A percentile compares a stretch with the other conserved stretches of the same genome.
phyloP scores from a whole-genome alignment of 2,888 invertebrate genomes.

The Amiota minor region DNA sequence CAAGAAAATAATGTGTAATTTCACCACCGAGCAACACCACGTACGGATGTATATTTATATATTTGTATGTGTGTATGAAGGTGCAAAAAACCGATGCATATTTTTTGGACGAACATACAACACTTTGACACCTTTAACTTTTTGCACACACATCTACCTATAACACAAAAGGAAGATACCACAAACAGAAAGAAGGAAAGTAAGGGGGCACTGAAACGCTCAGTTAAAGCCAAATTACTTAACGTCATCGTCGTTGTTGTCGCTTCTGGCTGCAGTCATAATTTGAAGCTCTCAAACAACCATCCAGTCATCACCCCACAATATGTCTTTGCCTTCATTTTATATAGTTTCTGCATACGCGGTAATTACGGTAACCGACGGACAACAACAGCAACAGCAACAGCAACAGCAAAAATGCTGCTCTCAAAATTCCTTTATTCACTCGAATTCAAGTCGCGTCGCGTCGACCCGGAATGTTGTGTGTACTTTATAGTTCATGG shows the following conservation, averaged over 20 bases:
- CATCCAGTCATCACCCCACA: too few relatives aligned
- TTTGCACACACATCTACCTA: too few relatives aligned
- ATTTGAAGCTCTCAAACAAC: not conserved
- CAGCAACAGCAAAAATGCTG: not conserved
- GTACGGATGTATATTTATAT: not conserved
- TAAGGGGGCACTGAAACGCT: too few relatives aligned
- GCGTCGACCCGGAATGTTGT: not conserved
- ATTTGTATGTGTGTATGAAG: not conserved
- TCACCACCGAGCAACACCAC: not conserved
- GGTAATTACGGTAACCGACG: not conserved
- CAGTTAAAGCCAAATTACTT: too few relatives aligned
- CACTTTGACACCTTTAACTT: not conserved
- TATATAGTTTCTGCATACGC: too few relatives aligned
- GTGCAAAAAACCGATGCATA: conserved; percentile 2
- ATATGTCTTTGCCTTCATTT: too few relatives aligned
- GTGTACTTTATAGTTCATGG: not conserved
- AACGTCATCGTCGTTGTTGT: not conserved
- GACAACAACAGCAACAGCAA: not conserved
- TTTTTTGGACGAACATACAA: not conserved
- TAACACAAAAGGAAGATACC: too few relatives aligned
- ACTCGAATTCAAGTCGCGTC: not conserved
- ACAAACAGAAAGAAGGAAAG: too few relatives aligned
- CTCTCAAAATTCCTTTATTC: conserved; percentile 5
- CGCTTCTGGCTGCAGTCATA: not conserved
- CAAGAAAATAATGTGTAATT: conserved; percentile 14